Evolutionary conservation across 2,888 invertebrate genomes (phyloP).

Genomic region (Achlya flavicornis): DNA sequence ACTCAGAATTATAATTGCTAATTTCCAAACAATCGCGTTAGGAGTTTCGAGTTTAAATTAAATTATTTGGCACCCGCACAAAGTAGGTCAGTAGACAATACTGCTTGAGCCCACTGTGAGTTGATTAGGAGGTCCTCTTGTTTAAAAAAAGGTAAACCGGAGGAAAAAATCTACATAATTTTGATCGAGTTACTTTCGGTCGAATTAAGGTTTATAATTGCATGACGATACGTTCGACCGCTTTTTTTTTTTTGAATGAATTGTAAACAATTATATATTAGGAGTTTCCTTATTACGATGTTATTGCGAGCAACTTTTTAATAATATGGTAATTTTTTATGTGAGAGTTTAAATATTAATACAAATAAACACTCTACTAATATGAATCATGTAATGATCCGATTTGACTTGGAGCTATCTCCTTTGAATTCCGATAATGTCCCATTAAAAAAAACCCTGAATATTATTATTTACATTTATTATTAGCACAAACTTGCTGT

Average conservation of each 20-base stretch:
- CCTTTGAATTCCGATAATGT: no score
- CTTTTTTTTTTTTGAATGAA: not conserved
- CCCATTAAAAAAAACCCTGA: no score
- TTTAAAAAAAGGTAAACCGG: constrained; percentile 1
- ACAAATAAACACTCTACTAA: not conserved
- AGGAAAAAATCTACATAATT: constrained; percentile 7
- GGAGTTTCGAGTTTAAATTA: not conserved
- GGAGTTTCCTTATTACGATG: not conserved
- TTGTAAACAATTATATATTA: not conserved
- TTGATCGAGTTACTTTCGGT: constrained; percentile 2
- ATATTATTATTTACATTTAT: no score
- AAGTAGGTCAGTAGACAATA: constrained; percentile 12
- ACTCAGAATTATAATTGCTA: constrained; percentile 17
- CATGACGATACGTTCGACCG: not conserved
- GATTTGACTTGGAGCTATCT: no score
- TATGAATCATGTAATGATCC: no score
- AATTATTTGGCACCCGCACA: not conserved
- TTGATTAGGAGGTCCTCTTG: not conserved
- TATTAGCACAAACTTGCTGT: no score
- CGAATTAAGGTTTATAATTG: constrained; percentile 6
- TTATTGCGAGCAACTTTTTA: no score
- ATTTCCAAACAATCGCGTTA: constrained; percentile 15
- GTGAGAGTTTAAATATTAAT: no score
- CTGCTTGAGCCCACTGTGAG: constrained; percentile 5
- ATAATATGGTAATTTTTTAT: no score